These are phyloP conservation scores for Sesamia nonagrioides DNA, from an alignment of 1,140 invertebrate species.

Conservation along the genomic window DNA sequence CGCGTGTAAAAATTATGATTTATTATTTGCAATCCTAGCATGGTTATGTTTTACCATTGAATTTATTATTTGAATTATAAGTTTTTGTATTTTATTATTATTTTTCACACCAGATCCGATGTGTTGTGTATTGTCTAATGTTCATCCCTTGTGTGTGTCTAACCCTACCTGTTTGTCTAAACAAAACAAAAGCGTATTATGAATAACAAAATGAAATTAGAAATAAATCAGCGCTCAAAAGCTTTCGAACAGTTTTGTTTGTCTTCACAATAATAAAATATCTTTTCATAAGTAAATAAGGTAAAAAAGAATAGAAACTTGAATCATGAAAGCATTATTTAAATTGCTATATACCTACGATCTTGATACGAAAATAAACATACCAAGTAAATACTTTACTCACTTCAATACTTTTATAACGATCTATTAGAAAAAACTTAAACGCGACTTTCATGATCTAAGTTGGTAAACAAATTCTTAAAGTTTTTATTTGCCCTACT, in stretches of 20 bases:
- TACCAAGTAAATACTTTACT: slow-evolving; percentile 15
- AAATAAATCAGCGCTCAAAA: slow-evolving; percentile 76
- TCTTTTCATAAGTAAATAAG: slow-evolving; percentile 63
- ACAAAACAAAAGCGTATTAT: slow-evolving; percentile 80
- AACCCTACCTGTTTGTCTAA: slow-evolving; percentile 88
- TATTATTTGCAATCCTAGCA: slow-evolving; percentile 82
- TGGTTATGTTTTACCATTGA: slow-evolving; percentile 76
- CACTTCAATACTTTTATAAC: slow-evolving; percentile 8
- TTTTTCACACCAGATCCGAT: slow-evolving; percentile 87
- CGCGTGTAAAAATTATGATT: slow-evolving; percentile 70
- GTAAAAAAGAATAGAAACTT: slow-evolving; percentile 64
- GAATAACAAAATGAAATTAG: slow-evolving; percentile 70
- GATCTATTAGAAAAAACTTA: slow-evolving; percentile 8
- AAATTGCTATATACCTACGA: background rate
- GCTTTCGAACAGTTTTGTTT: slow-evolving; percentile 85
- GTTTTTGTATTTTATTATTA: slow-evolving; percentile 69
- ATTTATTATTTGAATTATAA: slow-evolving; percentile 64
- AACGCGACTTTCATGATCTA: slow-evolving; percentile 73
- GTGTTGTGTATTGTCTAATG: slow-evolving; percentile 92
- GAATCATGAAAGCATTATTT: slow-evolving; percentile 76
- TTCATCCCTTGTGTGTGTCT: slow-evolving; percentile 92
- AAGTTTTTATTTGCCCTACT: slow-evolving; percentile 55
- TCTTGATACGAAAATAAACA: slow-evolving; percentile 10
- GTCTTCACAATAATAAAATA: slow-evolving; percentile 75
- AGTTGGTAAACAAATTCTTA: slow-evolving; percentile 56